These are phyloP conservation scores for Eulemur albifrons DNA, from an alignment of 2,797 vertebrate species.

Conservation along the genomic window DNA sequence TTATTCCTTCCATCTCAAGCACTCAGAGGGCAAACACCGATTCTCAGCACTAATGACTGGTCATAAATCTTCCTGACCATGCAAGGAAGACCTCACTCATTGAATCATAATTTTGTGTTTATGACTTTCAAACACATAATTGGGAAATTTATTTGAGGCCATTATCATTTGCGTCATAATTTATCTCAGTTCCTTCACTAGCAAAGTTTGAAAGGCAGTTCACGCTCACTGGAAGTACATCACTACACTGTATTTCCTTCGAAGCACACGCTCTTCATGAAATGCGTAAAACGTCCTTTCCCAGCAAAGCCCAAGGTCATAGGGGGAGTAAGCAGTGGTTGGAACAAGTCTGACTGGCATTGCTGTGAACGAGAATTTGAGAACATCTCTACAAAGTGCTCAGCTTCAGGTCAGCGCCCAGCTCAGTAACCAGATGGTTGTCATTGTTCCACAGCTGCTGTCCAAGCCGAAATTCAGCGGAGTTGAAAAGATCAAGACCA, in stretches of 20 bases:
- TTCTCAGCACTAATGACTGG: background rate
- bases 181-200: background rate
- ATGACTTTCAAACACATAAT: background rate
- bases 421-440: conserved; percentile 23
- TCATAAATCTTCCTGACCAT: background rate
- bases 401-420: background rate
- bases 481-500: conserved; percentile 99
- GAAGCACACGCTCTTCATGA: background rate
- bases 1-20: background rate
- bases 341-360: background rate
- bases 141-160: background rate
- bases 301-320: background rate
- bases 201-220: background rate
- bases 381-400: background rate
- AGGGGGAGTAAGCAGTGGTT: background rate
- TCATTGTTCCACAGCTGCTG: conserved; percentile 87
- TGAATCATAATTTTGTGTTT: background rate
- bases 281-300: background rate
- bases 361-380: background rate
- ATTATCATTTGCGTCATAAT: background rate
- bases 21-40: background rate
- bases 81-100: background rate
- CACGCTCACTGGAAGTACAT: background rate
- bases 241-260: background rate
- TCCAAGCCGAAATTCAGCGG: conserved; percentile 98